These are phyloP conservation scores for Channa striata DNA, from an alignment of 2,797 vertebrate genomes.

Conservation along the genomic window DNA sequence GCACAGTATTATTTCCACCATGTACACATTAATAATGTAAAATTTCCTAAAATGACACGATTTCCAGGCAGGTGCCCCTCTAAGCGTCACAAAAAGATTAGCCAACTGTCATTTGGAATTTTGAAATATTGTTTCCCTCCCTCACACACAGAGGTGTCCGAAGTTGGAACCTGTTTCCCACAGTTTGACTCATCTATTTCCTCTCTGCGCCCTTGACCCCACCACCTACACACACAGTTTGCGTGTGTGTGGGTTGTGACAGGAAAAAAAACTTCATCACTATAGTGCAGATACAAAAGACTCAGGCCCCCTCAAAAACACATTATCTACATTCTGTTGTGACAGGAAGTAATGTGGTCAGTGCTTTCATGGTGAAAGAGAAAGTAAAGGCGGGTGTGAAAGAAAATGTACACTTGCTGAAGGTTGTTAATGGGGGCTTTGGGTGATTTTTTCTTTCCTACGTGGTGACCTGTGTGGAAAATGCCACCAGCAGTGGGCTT, in stretches of 20 bases:
- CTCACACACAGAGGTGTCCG: background rate
- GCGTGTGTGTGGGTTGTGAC: constrained; percentile 36
- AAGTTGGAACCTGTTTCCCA: constrained; percentile 14
- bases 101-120: background rate
- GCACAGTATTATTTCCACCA: background rate
- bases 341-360: constrained; percentile 73
- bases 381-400: constrained; percentile 44
- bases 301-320: constrained; percentile 31
- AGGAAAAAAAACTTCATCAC: constrained; percentile 9
- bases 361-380: constrained; percentile 42
- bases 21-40: background rate
- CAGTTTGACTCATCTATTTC: constrained; percentile 42
- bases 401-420: constrained; percentile 15
- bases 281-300: constrained; percentile 10
- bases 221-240: no score
- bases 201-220: background rate
- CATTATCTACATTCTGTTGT: constrained; percentile 9
- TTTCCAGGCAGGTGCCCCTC: no score
- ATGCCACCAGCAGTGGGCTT: constrained; percentile 25
- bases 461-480: constrained; percentile 48
- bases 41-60: background rate
- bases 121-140: constrained; percentile 4
- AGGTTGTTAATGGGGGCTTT: constrained; percentile 28
- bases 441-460: constrained; percentile 41
- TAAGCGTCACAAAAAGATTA: background rate